phyloP scores from a whole-genome alignment of 2,113 vertebrate species.

The Brachypteracias leptosomus region DNA sequence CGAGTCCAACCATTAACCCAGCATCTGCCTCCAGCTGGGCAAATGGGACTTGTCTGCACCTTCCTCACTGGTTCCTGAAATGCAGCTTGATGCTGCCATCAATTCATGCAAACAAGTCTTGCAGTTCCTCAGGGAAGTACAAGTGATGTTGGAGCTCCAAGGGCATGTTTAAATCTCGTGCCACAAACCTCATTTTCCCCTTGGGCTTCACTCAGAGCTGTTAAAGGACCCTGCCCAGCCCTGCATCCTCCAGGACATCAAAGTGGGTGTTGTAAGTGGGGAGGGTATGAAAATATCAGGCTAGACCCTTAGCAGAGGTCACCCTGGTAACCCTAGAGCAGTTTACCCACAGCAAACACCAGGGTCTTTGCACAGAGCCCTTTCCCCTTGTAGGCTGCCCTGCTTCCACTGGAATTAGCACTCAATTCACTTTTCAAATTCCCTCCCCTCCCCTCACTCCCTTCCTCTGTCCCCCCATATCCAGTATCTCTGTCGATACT shows the following conservation, averaged over 20 bases:
- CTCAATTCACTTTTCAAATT: neutral
- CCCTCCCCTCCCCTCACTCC: neutral
- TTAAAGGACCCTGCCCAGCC: neutral
- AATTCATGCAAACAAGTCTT: rapidly evolving
- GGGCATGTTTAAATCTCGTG: neutral
- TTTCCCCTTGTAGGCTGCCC: neutral
- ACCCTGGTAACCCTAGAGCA: neutral
- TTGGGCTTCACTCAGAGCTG: neutral
- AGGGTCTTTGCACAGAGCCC: neutral
- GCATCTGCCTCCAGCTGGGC: neutral
- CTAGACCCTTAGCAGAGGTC: neutral
- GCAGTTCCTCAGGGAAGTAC: rapidly evolving
- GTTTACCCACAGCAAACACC: neutral
- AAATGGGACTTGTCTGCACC: rapidly evolving
- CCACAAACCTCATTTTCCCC: neutral
- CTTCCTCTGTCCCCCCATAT: neutral
- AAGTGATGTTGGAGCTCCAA: neutral
- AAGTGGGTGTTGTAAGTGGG: neutral
- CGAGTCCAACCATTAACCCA: neutral
- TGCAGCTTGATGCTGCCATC: neutral
- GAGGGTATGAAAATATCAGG: neutral
- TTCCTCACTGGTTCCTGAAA: rapidly evolving
- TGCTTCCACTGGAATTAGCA: neutral
- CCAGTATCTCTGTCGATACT: neutral
- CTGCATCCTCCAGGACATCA: neutral